Conservation (phyloP, 2,113 vertebrate species). For the Cyanoliseus patagonus region DNA sequence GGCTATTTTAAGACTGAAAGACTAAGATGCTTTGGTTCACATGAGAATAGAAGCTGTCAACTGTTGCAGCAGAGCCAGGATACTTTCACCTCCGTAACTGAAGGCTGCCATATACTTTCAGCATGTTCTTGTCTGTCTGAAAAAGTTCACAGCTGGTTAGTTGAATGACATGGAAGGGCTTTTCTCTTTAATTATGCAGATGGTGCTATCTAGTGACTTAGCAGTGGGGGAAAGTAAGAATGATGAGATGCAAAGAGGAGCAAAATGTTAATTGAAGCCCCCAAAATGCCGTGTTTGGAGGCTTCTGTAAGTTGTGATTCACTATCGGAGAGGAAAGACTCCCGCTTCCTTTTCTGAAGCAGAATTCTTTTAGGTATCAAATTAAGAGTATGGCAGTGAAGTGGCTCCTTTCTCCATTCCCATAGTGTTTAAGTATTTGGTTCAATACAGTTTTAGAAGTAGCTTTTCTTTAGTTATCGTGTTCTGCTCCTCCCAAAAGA, state of each 20-base stretch:
- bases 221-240: not conserved
- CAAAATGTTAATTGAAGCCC: not conserved
- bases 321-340: not conserved
- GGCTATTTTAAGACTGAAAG: constrained; percentile 2
- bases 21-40: not conserved
- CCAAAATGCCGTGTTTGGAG: not conserved
- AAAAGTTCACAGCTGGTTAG: not conserved
- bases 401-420: not conserved
- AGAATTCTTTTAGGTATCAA: not conserved
- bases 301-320: not conserved
- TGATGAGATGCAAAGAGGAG: not conserved
- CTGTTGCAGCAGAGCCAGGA: not conserved
- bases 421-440: not conserved
- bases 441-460: not conserved
- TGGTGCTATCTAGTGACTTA: not conserved
- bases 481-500: not conserved
- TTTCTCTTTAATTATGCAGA: not conserved
- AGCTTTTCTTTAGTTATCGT: not conserved
- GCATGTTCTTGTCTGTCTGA: not conserved
- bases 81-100: not conserved
- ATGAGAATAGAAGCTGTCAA: not conserved
- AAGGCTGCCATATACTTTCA: not conserved
- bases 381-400: not conserved
- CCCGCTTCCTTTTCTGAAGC: not conserved
- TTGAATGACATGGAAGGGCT: not conserved